phyloP scores from a whole-genome alignment of 2,888 invertebrate genomes.

The Amorpha juglandis region DNA sequence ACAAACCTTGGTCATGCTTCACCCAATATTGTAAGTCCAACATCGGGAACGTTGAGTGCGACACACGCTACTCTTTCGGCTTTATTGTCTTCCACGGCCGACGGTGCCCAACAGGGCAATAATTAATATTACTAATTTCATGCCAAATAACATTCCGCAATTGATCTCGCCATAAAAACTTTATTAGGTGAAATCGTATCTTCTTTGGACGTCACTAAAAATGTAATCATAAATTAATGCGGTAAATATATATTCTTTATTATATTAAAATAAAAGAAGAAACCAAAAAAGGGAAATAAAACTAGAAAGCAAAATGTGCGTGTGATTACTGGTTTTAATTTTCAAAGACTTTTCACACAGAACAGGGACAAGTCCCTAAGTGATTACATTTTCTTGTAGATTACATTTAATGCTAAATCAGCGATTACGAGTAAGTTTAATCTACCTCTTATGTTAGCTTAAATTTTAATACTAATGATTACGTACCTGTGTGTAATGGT shows the following conservation, averaged over 20 bases:
- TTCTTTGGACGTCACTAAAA: background rate
- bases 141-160: constrained; percentile 5
- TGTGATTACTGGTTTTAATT: background rate
- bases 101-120: constrained; percentile 42
- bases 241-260: background rate
- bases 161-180: constrained; percentile 11
- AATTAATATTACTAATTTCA: constrained; percentile 34
- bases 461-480: constrained; percentile 32
- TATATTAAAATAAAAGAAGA: background rate
- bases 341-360: background rate
- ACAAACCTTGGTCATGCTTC: constrained; percentile 48
- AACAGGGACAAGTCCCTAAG: background rate
- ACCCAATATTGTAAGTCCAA: constrained; percentile 61
- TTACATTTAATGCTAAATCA: constrained; percentile 4
- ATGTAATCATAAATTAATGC: background rate
- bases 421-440: constrained; percentile 28
- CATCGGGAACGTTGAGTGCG: constrained; percentile 75
- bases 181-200: background rate
- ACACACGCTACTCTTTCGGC: constrained; percentile 80
- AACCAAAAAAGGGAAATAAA: background rate
- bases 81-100: constrained; percentile 62
- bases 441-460: constrained; percentile 61
- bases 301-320: too few species aligned
- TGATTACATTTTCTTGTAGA: background rate
- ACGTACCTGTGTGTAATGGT: constrained; percentile 25